Base-by-base conservation (phyloP, 2,888 invertebrate species). In the Lymantria dispar region DNA sequence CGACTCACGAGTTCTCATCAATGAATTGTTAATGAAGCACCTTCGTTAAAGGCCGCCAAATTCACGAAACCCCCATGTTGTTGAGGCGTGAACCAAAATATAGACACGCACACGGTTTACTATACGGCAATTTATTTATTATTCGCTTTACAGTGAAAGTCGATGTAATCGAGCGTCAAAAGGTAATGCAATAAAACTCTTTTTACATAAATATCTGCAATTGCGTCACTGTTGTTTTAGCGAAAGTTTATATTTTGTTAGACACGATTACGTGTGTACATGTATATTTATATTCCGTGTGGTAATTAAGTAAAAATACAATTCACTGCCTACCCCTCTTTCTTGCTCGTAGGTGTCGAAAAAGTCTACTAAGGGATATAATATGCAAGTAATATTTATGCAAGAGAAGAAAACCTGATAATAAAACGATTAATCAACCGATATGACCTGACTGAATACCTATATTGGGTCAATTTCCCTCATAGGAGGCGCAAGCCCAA, bases 41-140 rank as follows among this genome's bases (percentile, higher is more conserved):
- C 74, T 80, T 78, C 82, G 82, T 85, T 83, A 87, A 91, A 90
- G 87, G 89, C 85, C 87, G 87, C 85, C 79, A 85, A 84, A 86
- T 86, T 86, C 80, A 84, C 78, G 72, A 74, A 72, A 70, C 73
- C 72, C n/a, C 74, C 68, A 73, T 73, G 77, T 76, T 79, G 77
- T 80, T 73, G 74, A 78, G 76, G 76, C 76, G 82, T 76, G 78
- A 79, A 85, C 80, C 76, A 79, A 86, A 86, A 83, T 78, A 81
- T 67, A 70, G 67, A 70, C 86, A 87, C 85, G 85, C 86, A 83
- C 73, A 70, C 66, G 62, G 43, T 64, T 62, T 67, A 64, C 64
- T 64, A 57, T 56, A 64, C 68, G 58, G 66, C 64, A 62, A 67
- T 67, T 67, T 67, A 62, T 64, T 64, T 67, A 67, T 64, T 64